Base-by-base conservation (phyloP, 2,113 vertebrate species). In the Pygathrix nemaeus region DNA sequence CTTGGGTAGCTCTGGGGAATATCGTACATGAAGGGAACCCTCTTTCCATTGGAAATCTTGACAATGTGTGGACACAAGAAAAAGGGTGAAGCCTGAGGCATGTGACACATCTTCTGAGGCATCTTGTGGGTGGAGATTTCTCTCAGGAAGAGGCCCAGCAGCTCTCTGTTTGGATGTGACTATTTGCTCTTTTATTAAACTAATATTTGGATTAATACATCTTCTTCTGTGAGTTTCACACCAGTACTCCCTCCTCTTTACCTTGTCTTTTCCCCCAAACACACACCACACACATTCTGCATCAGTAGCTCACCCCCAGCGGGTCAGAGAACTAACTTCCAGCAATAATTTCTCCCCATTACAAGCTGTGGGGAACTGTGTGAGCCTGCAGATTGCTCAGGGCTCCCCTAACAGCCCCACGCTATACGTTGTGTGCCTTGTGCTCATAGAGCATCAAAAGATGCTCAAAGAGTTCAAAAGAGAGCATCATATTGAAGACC, bases 341-440 rank as follows among this genome's bases (percentile, higher is more conserved):
- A 50, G 11, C 21, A 3, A 9, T 6, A 18, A 6, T 30, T 38
- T 88, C 35, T 75, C 35, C 7, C 38, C 45, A 68, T n/a, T 66
- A n/a, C 84, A 75, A 88, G 38, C 87, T 68, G 27, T 4, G 17
- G 17, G 16, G 57, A 32, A 40, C 61, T 40, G n/a, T 38, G 10
- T 5, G 40, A 64, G 32, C 38, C 73, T 8, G 35, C 40, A 45
- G 9, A 35, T 17, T 27, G 35, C 57, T 76, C 48, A 8, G 45
- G 23, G n/a, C 0, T 30, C 35, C 48, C 35, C 55, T 68, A 38
- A 40, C 13, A 70, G 80, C 14, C 45, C 30, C 40, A 8, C 0
- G 0, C 10, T 55, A 23, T 38, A 78, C 16, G 43, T 0, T 10
- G 25, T 38, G 6, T 14, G 2, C 40, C 17, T 1, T 25, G 23